phyloP scores from a whole-genome alignment of 2,113 vertebrate genomes.

The Otocyon megalotis region DNA sequence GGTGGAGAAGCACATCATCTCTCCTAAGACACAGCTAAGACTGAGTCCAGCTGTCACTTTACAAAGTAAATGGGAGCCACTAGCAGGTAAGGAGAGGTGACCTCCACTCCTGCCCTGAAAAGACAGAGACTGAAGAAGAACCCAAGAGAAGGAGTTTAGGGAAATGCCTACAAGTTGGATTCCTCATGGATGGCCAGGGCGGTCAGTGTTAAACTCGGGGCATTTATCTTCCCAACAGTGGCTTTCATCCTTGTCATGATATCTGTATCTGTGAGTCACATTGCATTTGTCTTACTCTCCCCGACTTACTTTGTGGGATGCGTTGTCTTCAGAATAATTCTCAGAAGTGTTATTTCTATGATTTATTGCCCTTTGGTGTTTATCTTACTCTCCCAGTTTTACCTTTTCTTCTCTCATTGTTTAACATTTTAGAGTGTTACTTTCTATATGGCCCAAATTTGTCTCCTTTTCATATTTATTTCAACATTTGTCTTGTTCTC shows the following conservation, averaged over 20 bases:
- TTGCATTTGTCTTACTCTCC: constrained; percentile 75
- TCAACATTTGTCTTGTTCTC: constrained; percentile 84
- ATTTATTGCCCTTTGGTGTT: constrained; percentile 85
- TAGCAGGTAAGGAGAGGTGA: constrained; percentile 22
- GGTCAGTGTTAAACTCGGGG: neutral
- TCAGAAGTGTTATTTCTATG: constrained; percentile 81
- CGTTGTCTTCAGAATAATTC: constrained; percentile 84
- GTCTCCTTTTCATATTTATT: constrained; percentile 89
- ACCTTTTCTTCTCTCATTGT: constrained; percentile 84
- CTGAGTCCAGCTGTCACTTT: constrained; percentile 34
- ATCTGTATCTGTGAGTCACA: constrained; percentile 57
- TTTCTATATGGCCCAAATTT: constrained; percentile 81
- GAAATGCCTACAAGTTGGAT: neutral
- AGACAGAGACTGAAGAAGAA: neutral
- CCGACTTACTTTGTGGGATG: constrained; percentile 70
- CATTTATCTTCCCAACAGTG: neutral
- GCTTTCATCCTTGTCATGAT: constrained; percentile 16
- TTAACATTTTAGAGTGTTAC: constrained; percentile 81
- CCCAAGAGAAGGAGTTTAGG: neutral
- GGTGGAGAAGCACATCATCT: neutral
- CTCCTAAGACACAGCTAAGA: neutral
- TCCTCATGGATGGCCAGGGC: neutral
- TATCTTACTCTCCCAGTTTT: constrained; percentile 86
- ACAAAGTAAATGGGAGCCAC: constrained; percentile 29
- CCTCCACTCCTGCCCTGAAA: neutral